These are phyloP conservation scores for Hormiphora californensis DNA, from an alignment of 37 sponge, comb jelly and placozoan genomes.

Conservation along the genomic window DNA sequence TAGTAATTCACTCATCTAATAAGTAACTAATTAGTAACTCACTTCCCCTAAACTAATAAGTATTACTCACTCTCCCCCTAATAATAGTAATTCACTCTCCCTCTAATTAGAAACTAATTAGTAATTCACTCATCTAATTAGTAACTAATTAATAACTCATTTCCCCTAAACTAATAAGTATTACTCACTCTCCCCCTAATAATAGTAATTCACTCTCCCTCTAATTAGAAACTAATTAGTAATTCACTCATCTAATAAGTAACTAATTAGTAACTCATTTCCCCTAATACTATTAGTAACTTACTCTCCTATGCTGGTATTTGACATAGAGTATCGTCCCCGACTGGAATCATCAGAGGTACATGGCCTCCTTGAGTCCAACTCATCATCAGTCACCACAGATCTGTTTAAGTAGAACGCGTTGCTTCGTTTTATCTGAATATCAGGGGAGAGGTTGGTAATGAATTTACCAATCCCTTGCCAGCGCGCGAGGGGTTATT, in stretches of 20 bases:
- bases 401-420: conserved; percentile 48
- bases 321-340: conserved; percentile 19
- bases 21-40: no score
- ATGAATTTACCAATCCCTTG: no score
- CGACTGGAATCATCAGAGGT: conserved; percentile 48
- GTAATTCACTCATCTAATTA: not conserved
- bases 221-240: no score
- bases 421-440: conserved; percentile 33
- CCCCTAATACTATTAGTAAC: not conserved
- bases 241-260: not conserved
- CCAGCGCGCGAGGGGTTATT: no score
- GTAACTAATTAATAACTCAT: not conserved
- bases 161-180: not conserved
- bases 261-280: not conserved
- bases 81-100: no score
- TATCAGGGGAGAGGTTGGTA: no score
- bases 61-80: no score
- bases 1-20: no score
- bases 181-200: conserved; percentile 2
- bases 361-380: conserved; percentile 21
- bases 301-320: conserved; percentile 38
- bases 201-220: conserved; percentile 2
- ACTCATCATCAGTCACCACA: conserved; percentile 20
- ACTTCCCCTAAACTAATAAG: no score
- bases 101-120: no score